phyloP scores from a whole-genome alignment of 2,797 vertebrate genomes.

The Rhynchotus rufescens region DNA sequence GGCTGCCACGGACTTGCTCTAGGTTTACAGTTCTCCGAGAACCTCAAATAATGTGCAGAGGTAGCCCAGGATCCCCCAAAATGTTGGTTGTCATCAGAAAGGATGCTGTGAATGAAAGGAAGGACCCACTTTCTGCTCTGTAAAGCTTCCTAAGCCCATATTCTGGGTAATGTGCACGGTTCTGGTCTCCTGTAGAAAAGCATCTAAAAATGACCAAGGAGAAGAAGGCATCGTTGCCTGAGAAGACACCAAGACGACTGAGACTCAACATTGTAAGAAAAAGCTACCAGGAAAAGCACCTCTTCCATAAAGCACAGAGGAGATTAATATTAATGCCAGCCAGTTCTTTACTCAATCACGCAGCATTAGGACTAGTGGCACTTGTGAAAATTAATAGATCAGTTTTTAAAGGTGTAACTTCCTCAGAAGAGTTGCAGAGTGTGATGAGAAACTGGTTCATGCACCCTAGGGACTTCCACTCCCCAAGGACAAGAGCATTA shows the following conservation, averaged over 20 bases:
- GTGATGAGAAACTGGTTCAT: not conserved
- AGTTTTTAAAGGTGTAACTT: not conserved
- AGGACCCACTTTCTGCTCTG: not conserved
- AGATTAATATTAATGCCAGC: not conserved
- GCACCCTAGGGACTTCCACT: not conserved
- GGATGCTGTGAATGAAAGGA: not conserved
- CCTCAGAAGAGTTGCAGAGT: not conserved
- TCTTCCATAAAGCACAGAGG: not conserved
- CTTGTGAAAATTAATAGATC: not conserved
- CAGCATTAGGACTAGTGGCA: not conserved
- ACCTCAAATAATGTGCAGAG: rapidly evolving
- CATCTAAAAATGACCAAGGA: not conserved
- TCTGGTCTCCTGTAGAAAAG: not conserved
- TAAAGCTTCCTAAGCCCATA: not conserved
- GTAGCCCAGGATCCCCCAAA: not conserved
- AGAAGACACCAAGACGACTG: not conserved
- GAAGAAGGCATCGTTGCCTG: not conserved
- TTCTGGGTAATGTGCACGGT: rapidly evolving
- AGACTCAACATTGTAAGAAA: not conserved
- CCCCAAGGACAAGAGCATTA: not conserved
- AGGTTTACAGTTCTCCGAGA: not conserved
- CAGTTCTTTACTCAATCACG: not conserved
- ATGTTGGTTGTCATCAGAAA: not conserved
- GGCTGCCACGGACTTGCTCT: not conserved
- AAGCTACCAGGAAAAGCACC: not conserved